Percentiles rank a stretch among this genome's conserved stretches.
These are phyloP conservation scores for Solen grandis DNA, from an alignment of 1,140 invertebrate genomes.

Conservation along the genomic window DNA sequence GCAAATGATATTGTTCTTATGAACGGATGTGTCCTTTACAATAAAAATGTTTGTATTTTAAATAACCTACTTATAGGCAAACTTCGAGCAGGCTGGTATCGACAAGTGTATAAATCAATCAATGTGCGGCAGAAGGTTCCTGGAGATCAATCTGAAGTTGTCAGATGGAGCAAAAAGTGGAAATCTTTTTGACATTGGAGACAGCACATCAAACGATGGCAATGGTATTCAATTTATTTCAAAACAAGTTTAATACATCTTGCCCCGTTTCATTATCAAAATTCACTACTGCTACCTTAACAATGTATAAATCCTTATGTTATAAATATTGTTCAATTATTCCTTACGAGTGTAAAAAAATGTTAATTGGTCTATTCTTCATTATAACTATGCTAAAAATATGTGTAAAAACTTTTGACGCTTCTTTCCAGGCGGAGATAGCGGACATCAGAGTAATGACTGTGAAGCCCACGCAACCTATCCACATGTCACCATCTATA, in stretches of 20 bases:
- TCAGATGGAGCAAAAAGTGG: conserved; percentile 4
- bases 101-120: conserved; percentile 6
- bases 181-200: conserved; percentile 13
- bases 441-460: conserved; percentile 18
- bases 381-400: not conserved
- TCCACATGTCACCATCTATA: conserved; percentile 11
- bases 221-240: not conserved
- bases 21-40: no score
- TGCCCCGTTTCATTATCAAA: no score
- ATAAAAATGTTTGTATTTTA: no score
- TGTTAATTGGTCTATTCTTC: not conserved
- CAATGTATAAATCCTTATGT: not conserved
- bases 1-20: no score
- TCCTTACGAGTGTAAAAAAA: not conserved
- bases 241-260: no score
- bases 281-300: not conserved
- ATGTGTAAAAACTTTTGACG: not conserved
- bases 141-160: conserved; percentile 3
- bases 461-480: conserved; percentile 1
- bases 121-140: conserved; percentile 13
- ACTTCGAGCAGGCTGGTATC: not conserved
- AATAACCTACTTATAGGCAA: no score
- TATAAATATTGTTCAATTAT: not conserved
- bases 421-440: conserved; percentile 16
- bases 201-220: conserved; percentile 14